Percentiles rank a stretch among this genome's conserved stretches.
Conservation (phyloP, 2,888 invertebrate species). For the Sisyra nigra region DNA sequence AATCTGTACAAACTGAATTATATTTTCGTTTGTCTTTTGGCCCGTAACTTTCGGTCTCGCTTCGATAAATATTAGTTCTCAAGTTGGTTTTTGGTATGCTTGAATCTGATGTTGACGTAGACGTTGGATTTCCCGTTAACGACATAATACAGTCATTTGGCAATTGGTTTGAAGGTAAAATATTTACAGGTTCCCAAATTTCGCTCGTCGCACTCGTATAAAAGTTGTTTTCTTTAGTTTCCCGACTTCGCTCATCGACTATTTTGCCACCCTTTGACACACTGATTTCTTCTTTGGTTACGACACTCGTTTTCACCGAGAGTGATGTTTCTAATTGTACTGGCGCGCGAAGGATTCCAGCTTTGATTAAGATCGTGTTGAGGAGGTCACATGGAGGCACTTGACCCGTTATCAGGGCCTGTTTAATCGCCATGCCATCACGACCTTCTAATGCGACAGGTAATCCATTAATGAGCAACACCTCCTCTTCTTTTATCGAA, state of each 20-base stretch:
- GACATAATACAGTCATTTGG: constrained; percentile 4
- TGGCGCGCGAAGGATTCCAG: constrained; percentile 46
- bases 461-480: constrained; percentile 51
- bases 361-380: constrained; percentile 48
- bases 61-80: constrained; percentile 2
- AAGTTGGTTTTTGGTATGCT: not conserved
- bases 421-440: constrained; percentile 49
- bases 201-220: constrained; percentile 50
- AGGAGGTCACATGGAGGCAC: constrained; percentile 55
- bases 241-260: constrained; percentile 51
- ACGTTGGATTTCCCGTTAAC: not conserved
- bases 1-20: constrained; percentile 17
- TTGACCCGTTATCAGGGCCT: constrained; percentile 48
- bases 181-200: constrained; percentile 42
- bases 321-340: constrained; percentile 54
- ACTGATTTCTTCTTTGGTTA: constrained; percentile 53
- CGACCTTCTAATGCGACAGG: constrained; percentile 49
- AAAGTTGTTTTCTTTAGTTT: constrained; percentile 54
- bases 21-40: constrained; percentile 6
- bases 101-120: constrained; percentile 3
- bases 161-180: constrained; percentile 11
- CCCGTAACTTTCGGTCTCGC: not conserved
- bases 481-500: constrained; percentile 53
- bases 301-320: constrained; percentile 51
- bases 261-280: constrained; percentile 48